These are phyloP conservation scores for Porites cylindrica DNA, from an alignment of 92 coral and sea anemone species.

Conservation along the genomic window DNA sequence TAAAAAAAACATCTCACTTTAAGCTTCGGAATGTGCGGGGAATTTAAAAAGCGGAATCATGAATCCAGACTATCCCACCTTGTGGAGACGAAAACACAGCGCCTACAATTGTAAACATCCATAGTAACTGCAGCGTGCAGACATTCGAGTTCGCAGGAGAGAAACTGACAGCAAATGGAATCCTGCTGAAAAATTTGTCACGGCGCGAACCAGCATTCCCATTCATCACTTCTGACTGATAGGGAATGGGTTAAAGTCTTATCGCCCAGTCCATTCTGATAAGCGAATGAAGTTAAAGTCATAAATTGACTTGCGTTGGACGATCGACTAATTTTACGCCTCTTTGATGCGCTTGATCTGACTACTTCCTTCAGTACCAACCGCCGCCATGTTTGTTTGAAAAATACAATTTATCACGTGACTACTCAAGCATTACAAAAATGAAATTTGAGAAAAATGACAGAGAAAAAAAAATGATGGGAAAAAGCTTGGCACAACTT, in stretches of 20 bases:
- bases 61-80: constrained; percentile 17
- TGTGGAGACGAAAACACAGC: not conserved
- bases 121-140: not conserved
- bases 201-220: constrained; percentile 4
- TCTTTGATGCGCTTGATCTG: not conserved
- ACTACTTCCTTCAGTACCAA: constrained; percentile 14
- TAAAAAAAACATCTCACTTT: too few species aligned
- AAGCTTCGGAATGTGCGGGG: not conserved
- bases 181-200: not conserved
- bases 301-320: not conserved
- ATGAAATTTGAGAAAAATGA: not conserved
- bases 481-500: too few species aligned
- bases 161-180: constrained; percentile 2
- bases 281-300: not conserved
- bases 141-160: not conserved
- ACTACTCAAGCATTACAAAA: not conserved
- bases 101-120: not conserved
- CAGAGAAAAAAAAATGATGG: too few species aligned
- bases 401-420: not conserved
- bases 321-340: not conserved
- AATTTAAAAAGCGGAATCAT: not conserved
- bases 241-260: not conserved
- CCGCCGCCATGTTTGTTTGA: constrained; percentile 32
- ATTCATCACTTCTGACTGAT: constrained; percentile 21
- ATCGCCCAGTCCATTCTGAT: constrained; percentile 10